Percentiles rank a stretch among this genome's conserved stretches.
Conservation (phyloP, 2,113 vertebrate species). For the Ammodytes marinus region DNA sequence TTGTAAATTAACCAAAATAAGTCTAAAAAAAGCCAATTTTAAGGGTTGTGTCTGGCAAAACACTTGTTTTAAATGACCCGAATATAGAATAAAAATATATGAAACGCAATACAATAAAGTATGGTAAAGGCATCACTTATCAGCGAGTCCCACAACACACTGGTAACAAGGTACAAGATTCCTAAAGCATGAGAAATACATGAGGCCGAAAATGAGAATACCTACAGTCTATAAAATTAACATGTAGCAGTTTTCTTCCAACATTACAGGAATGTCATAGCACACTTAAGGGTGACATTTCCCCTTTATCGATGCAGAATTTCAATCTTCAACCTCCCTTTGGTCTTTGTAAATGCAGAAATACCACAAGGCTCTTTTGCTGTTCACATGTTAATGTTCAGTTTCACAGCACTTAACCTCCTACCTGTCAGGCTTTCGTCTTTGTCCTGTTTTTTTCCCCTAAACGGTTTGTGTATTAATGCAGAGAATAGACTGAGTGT, state of each 20-base stretch:
- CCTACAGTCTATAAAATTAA: neutral
- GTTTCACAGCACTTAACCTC: conserved; percentile 60
- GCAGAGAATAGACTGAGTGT: conserved; percentile 25
- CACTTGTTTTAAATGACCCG: no score
- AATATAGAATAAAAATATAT: neutral
- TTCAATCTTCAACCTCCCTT: neutral
- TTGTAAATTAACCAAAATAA: neutral
- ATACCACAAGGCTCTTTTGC: neutral
- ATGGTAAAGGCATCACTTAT: neutral
- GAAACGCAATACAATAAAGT: neutral
- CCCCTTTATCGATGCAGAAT: neutral
- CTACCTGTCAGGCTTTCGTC: conserved; percentile 45
- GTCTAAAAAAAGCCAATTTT: no score
- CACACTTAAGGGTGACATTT: neutral
- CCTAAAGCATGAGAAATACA: neutral
- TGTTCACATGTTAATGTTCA: conserved; percentile 66
- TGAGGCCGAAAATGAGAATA: neutral
- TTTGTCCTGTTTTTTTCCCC: conserved; percentile 28
- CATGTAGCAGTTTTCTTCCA: neutral
- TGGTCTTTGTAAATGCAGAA: conserved; percentile 19
- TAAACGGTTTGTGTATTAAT: conserved; percentile 61
- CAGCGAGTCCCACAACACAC: neutral
- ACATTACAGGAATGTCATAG: neutral
- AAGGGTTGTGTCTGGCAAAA: no score
- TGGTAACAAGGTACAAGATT: neutral